Evolutionary conservation across 2,888 invertebrate genomes (phyloP).

Genomic region (Nemotelus nigrinus): DNA sequence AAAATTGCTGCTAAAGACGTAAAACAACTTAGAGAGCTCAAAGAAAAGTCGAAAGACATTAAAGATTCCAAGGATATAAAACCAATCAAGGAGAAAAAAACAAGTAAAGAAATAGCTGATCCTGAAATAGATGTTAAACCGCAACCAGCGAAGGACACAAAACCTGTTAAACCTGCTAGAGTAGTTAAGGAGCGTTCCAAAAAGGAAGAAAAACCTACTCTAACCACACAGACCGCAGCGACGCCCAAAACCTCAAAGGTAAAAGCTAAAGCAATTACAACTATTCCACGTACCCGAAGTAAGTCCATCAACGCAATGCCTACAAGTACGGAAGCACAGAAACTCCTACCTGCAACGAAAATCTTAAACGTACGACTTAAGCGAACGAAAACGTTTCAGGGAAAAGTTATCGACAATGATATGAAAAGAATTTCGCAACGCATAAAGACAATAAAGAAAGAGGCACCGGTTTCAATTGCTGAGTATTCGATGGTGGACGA

Average conservation of each 20-base stretch:
- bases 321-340: neutral
- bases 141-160: slow-evolving; percentile 9
- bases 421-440: slow-evolving; percentile 63
- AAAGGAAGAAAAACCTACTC: slow-evolving; percentile 5
- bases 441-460: slow-evolving; percentile 60
- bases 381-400: slow-evolving; percentile 54
- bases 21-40: slow-evolving; percentile 46
- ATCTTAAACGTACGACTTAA: slow-evolving; percentile 24
- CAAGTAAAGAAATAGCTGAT: slow-evolving; percentile 14
- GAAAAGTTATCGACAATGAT: slow-evolving; percentile 66
- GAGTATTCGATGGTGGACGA: slow-evolving; percentile 33
- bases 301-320: neutral
- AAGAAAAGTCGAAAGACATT: neutral
- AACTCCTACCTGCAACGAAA: slow-evolving; percentile 32
- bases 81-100: neutral
- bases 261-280: neutral
- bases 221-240: neutral
- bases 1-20: slow-evolving; percentile 41
- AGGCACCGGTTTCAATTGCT: slow-evolving; percentile 53
- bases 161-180: neutral
- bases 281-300: slow-evolving; percentile 10
- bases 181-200: neutral
- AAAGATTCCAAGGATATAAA: slow-evolving; percentile 11
- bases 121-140: neutral
- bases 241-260: neutral